phyloP scores from a whole-genome alignment of 2,888 invertebrate species.

The Nebria salina region DNA sequence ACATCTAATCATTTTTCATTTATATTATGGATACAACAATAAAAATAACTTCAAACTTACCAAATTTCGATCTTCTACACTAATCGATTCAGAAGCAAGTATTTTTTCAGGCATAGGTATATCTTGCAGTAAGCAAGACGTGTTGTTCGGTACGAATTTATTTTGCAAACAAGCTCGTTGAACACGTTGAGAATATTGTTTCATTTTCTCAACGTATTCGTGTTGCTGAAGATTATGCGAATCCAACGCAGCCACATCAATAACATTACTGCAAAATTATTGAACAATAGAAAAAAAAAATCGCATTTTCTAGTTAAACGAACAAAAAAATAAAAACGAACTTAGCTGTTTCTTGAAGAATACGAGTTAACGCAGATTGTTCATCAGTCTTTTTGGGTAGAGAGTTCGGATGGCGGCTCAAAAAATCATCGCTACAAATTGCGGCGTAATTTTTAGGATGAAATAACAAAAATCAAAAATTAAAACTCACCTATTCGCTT shows the following conservation, averaged over 20 bases:
- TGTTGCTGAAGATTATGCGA: slow-evolving; percentile 89
- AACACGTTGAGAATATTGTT: slow-evolving; percentile 71
- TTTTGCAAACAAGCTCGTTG: slow-evolving; percentile 65
- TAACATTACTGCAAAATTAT: slow-evolving; percentile 78
- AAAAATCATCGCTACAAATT: slow-evolving; percentile 70
- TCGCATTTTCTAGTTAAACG: background rate
- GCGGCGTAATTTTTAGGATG: background rate
- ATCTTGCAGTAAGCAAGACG: slow-evolving; percentile 72
- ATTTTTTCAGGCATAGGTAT: slow-evolving; percentile 78
- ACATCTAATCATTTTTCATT: slow-evolving; percentile 70
- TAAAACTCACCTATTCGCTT: slow-evolving; percentile 70
- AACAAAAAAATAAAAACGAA: slow-evolving; percentile 65
- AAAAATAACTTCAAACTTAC: slow-evolving; percentile 65
- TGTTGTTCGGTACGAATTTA: slow-evolving; percentile 61
- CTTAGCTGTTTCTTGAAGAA: slow-evolving; percentile 91
- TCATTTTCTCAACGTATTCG: slow-evolving; percentile 85
- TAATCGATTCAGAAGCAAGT: slow-evolving; percentile 71
- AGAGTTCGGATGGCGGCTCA: slow-evolving; percentile 70
- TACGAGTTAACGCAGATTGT: slow-evolving; percentile 88
- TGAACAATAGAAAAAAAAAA: slow-evolving; percentile 30
- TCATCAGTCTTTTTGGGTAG: slow-evolving; percentile 85
- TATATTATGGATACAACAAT: slow-evolving; percentile 20
- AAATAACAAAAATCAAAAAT: slow-evolving; percentile 15
- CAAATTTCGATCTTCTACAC: slow-evolving; percentile 72
- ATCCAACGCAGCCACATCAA: slow-evolving; percentile 92